phyloP scores from a whole-genome alignment of 2,797 vertebrate genomes.

The Pogonophryne albipinna region DNA sequence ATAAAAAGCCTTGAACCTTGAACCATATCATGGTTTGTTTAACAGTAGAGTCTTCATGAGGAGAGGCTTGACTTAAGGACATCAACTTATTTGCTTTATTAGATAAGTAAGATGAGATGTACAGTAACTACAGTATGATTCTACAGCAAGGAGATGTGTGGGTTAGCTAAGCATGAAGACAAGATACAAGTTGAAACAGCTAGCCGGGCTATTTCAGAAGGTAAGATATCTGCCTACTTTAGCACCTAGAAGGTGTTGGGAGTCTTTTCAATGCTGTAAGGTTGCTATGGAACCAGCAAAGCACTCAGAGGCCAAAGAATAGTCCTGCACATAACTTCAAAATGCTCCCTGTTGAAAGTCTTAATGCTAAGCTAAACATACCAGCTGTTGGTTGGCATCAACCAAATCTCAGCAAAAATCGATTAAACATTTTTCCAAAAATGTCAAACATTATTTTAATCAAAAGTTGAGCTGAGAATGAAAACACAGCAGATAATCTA shows the following conservation, averaged over 20 bases:
- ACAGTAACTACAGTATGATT: neutral
- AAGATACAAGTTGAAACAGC: too few species aligned
- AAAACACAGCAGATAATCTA: neutral
- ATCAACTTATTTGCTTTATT: neutral
- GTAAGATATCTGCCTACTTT: neutral
- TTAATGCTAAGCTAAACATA: neutral
- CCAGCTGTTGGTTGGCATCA: neutral
- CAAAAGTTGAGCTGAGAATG: neutral
- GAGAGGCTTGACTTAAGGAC: too few species aligned
- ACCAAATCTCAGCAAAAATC: neutral
- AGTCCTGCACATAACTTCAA: neutral
- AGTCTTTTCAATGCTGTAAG: neutral
- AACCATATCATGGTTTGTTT: slow-evolving; percentile 12
- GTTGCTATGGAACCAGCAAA: neutral
- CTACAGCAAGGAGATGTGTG: neutral
- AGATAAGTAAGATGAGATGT: neutral
- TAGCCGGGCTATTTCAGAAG: too few species aligned
- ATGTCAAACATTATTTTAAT: neutral
- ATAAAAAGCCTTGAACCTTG: too few species aligned
- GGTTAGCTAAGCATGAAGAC: neutral
- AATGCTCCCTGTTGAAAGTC: neutral
- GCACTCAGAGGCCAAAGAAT: neutral
- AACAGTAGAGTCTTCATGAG: neutral
- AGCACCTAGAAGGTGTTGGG: neutral
- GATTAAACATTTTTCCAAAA: too few species aligned